A percentile compares a stretch with the other conserved stretches of the same genome.
Evolutionary conservation across 2,888 invertebrate species (phyloP).

Genomic region (Cybosia mesomella): DNA sequence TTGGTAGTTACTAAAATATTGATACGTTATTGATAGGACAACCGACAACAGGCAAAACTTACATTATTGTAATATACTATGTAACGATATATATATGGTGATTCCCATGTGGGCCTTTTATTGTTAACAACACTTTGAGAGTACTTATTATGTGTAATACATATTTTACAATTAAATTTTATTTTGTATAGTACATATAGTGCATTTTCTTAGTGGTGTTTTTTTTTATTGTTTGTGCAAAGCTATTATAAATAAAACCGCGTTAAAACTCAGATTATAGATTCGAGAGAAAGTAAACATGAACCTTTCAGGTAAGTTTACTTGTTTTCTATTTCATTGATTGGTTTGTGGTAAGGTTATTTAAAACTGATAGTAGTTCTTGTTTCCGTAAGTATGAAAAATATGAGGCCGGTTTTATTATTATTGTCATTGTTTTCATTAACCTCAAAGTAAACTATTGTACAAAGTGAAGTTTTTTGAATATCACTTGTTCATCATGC

Average conservation of each 20-base stretch:
- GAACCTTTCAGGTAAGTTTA: conserved; percentile 13
- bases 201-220: neutral
- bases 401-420: neutral
- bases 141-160: neutral
- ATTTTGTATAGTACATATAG: too few relatives aligned
- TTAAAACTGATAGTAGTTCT: neutral
- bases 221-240: neutral
- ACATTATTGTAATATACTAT: too few relatives aligned
- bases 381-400: neutral
- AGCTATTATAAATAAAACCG: neutral
- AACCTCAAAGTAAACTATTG: neutral
- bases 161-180: too few relatives aligned
- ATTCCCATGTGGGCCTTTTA: too few relatives aligned
- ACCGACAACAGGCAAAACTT: too few relatives aligned
- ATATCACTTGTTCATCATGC: neutral
- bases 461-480: neutral
- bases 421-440: neutral
- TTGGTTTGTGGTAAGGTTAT: neutral
- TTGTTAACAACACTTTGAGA: too few relatives aligned
- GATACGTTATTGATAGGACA: too few relatives aligned
- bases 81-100: too few relatives aligned
- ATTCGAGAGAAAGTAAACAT: neutral
- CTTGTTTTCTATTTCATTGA: neutral
- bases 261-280: too few relatives aligned
- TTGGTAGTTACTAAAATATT: too few relatives aligned